These are phyloP conservation scores for Rhaphigaster nebulosa DNA, from an alignment of 2,888 invertebrate species.

Conservation along the genomic window DNA sequence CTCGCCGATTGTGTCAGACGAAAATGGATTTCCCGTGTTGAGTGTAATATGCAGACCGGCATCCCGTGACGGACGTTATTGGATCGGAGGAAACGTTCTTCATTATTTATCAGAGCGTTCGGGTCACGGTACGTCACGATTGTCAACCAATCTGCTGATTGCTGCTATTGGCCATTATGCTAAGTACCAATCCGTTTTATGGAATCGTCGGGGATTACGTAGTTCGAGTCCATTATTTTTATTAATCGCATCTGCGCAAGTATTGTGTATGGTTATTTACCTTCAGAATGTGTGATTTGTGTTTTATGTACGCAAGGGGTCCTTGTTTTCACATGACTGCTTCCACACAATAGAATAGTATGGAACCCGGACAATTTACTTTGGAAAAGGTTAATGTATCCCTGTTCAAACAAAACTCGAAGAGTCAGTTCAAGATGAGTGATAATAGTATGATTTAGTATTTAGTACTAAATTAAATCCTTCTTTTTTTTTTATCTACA, in stretches of 20 bases:
- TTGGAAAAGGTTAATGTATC: too few species aligned
- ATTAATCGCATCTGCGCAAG: not conserved
- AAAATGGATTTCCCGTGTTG: conserved; percentile 21
- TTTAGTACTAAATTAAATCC: too few species aligned
- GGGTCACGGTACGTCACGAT: not conserved
- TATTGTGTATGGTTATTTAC: not conserved
- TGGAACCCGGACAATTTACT: not conserved
- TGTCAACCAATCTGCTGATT: not conserved
- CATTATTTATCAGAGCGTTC: not conserved
- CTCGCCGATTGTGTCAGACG: not conserved
- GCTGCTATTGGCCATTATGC: not conserved
- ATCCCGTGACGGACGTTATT: not conserved
- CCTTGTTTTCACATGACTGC: not conserved
- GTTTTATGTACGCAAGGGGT: not conserved
- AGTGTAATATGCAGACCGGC: not conserved
- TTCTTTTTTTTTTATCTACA: too few species aligned
- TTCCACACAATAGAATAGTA: not conserved
- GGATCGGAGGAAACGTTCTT: not conserved
- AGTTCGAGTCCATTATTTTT: not conserved
- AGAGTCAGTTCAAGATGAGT: too few species aligned
- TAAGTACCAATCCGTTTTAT: not conserved
- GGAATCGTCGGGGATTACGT: not conserved
- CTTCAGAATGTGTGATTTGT: not conserved
- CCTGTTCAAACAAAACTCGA: too few species aligned
- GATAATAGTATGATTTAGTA: too few species aligned